Base-by-base conservation (phyloP, 1,140 invertebrate genomes). In the Globodera rostochiensis region DNA sequence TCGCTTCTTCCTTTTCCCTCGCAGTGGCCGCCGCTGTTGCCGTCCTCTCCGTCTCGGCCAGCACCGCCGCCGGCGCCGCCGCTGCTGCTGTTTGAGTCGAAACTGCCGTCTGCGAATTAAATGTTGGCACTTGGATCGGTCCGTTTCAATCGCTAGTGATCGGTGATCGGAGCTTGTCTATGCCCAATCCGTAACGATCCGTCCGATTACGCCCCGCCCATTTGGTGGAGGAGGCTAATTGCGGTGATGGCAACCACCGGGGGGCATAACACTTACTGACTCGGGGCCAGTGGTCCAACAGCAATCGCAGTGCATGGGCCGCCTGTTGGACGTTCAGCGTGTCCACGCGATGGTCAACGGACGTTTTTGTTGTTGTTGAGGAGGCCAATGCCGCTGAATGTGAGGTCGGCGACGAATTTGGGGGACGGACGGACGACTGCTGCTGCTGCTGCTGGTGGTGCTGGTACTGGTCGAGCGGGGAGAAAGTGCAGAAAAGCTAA, bases 281-380 rank as follows among this genome's bases (percentile, higher is more conserved):
- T 86, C 87, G 83, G 82, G 88, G 88, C 88, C 88, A 89, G 67
- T 83, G 66, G 47, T 89, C 89, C 77, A 89, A 66, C 19, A 89
- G 57, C 70, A 89, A 49, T 74, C 84, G 82, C 21, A 89, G 73
- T 19, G 88, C 82, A 66, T 74, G 67, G 46, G 79, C 73, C n/a
- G 88, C 88, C 79, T 88, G 88, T 49, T 79, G 57, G 4, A 82
- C 77, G 82, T 89, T 86, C 45, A 89, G 77, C 36, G 80, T 66
- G 57, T 90, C 76, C 45, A 87, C 60, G 21, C 77, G 83, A 50
- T 74, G 73, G 49, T 77, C 77, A 53, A 60, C 77, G 74, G 50
- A 45, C 47, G 79, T 67, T 74, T 57, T 84, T 75, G 36, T 36
- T 36, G 36, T 36, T 36, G 36, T 36, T 36, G 81, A 60, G 21